Evolutionary conservation across 2,113 vertebrate genomes (phyloP).

Genomic region (Fulmarus glacialis): DNA sequence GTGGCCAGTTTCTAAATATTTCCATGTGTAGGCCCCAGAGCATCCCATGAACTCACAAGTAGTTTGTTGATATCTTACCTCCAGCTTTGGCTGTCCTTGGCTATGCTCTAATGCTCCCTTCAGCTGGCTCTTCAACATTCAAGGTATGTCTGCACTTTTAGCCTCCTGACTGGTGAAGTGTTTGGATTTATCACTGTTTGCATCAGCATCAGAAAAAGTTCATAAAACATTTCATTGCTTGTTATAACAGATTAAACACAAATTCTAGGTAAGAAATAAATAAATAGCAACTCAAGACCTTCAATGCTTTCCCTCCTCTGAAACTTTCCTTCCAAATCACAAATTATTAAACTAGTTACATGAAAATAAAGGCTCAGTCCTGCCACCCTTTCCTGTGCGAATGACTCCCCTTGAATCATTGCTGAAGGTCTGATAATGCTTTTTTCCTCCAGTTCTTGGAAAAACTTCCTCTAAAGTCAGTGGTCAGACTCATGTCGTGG

Average conservation of each 20-base stretch:
- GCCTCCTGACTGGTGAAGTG: background rate
- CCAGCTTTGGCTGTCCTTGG: background rate
- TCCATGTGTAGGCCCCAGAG: background rate
- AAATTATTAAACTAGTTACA: background rate
- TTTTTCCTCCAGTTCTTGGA: background rate
- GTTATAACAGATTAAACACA: background rate
- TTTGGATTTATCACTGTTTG: conserved; percentile 16
- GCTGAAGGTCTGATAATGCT: background rate
- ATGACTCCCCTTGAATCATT: background rate
- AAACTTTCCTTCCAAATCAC: background rate
- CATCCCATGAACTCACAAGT: background rate
- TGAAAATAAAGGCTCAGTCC: background rate
- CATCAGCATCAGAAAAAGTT: background rate
- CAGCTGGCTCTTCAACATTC: background rate
- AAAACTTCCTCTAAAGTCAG: background rate
- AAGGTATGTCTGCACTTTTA: background rate
- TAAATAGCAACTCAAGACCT: background rate
- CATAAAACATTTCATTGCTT: background rate
- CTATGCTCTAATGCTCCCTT: background rate
- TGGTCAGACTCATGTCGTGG: background rate
- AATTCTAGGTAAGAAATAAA: background rate
- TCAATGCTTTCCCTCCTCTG: background rate
- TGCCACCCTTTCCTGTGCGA: background rate
- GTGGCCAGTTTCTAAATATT: background rate
- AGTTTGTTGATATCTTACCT: background rate